phyloP scores from a whole-genome alignment of 2,797 vertebrate species.

The Cetoscarus ocellatus region DNA sequence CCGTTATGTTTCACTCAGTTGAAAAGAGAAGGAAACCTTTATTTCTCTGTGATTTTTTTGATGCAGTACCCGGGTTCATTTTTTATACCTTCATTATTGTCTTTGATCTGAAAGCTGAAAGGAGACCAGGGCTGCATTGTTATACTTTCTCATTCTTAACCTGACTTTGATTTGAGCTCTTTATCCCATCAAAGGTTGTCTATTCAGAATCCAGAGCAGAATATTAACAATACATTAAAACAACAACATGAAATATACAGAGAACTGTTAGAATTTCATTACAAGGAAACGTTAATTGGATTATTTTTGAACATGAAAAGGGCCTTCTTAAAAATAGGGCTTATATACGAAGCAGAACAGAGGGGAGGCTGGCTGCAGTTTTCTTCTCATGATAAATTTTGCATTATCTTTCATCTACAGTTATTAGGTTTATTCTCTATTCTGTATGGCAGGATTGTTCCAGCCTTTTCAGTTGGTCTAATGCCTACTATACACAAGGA shows the following conservation, averaged over 20 bases:
- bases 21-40: conserved; percentile 4
- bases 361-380: not conserved
- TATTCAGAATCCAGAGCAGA: conserved; percentile 17
- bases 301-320: not conserved
- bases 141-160: conserved; percentile 37
- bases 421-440: not conserved
- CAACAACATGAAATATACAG: not conserved
- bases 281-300: conserved; percentile 4
- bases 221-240: conserved; percentile 31
- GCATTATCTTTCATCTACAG: too few species aligned
- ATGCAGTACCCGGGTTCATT: conserved; percentile 14
- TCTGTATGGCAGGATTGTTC: not conserved
- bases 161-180: conserved; percentile 57
- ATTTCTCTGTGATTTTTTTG: conserved; percentile 13
- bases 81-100: conserved; percentile 41
- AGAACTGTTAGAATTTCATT: conserved; percentile 8
- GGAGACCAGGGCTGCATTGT: conserved; percentile 49
- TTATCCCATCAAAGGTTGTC: conserved; percentile 26
- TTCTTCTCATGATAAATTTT: too few species aligned
- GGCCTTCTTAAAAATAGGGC: not conserved
- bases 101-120: conserved; percentile 65
- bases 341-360: not conserved
- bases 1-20: conserved; percentile 1
- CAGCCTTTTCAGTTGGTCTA: too few species aligned
- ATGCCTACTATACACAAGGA: too few species aligned